These are phyloP conservation scores for Volucella inflata DNA, from an alignment of 2,888 invertebrate genomes.

Conservation along the genomic window DNA sequence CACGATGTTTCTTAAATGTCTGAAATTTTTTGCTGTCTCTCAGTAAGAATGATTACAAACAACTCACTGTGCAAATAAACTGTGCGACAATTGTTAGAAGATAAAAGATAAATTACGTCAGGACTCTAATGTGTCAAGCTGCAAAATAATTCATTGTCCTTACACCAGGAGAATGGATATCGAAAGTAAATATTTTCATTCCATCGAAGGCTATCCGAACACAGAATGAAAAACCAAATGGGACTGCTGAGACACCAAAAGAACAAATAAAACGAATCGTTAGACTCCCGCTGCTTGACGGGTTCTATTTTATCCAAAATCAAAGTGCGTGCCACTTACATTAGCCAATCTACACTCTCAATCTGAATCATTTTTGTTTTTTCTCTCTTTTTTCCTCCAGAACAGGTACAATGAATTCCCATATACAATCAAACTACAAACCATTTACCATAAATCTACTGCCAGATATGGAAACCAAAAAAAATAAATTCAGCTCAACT, in stretches of 20 bases:
- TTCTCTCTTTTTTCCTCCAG: background rate
- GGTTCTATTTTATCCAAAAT: conserved; percentile 3
- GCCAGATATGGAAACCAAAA: conserved; percentile 52
- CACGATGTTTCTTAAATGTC: no score
- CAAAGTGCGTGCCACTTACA: conserved; percentile 61
- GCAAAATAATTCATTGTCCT: no score
- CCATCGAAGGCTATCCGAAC: background rate
- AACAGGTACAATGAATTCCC: conserved; percentile 60
- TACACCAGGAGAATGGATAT: no score
- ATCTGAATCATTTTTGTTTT: conserved; percentile 30
- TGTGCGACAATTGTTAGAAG: no score
- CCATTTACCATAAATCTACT: conserved; percentile 68
- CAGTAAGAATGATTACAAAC: no score
- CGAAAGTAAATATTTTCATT: no score
- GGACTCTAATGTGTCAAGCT: no score
- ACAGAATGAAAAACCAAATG: background rate
- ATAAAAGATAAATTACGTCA: no score
- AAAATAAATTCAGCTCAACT: conserved; percentile 45
- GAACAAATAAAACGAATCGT: conserved; percentile 18
- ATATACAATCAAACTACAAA: conserved; percentile 57
- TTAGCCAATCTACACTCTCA: conserved; percentile 34
- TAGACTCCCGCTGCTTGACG: conserved; percentile 25
- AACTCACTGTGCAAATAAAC: no score
- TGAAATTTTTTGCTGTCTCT: no score
- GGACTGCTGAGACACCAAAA: conserved; percentile 6